These are phyloP conservation scores for Baryphthengus martii DNA, from an alignment of 2,113 vertebrate genomes.

Conservation along the genomic window DNA sequence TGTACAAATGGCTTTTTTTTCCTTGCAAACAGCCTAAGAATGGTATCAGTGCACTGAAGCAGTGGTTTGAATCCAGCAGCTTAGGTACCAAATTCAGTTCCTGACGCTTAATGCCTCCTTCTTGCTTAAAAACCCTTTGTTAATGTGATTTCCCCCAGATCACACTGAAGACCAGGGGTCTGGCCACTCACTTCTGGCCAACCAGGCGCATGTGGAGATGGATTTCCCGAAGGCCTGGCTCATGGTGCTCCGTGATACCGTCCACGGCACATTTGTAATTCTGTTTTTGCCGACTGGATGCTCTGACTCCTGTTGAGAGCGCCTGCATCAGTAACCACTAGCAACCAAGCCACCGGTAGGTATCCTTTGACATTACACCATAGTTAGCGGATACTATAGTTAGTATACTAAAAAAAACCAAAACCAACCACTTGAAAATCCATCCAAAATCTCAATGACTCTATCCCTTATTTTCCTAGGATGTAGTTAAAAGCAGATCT, in stretches of 20 bases:
- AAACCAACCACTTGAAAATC: background rate
- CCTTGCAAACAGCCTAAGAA: background rate
- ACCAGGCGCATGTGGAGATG: background rate
- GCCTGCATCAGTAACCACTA: slow-evolving; percentile 13
- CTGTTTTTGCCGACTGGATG: background rate
- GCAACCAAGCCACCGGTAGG: slow-evolving; percentile 23
- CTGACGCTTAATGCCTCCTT: background rate
- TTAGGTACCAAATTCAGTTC: background rate
- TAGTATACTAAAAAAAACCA: background rate
- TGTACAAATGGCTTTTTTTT: background rate
- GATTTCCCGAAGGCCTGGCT: background rate
- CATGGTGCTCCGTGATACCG: background rate
- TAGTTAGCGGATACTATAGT: background rate
- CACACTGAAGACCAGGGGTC: background rate
- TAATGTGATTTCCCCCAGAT: background rate
- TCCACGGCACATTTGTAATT: background rate
- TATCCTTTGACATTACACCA: background rate
- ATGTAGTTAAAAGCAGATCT: background rate
- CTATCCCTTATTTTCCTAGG: background rate
- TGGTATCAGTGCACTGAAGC: background rate
- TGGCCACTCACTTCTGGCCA: background rate
- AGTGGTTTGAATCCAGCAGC: background rate
- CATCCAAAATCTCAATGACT: background rate
- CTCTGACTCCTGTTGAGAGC: background rate
- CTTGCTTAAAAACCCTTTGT: background rate